Base-by-base conservation (phyloP, 2,113 vertebrate genomes). In the Lagopus muta region DNA sequence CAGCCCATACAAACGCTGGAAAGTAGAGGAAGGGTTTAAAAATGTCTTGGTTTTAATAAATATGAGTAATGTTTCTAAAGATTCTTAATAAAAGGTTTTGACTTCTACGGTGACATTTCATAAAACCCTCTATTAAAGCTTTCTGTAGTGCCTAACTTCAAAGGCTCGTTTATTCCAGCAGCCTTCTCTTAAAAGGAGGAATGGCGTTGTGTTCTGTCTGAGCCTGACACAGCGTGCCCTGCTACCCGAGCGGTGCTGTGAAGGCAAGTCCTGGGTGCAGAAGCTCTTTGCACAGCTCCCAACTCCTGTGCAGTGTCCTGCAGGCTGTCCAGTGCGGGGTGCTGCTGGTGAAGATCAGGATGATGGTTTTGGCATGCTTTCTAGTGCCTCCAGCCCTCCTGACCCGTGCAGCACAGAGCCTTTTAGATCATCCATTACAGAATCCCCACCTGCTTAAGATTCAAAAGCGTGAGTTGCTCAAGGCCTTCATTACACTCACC, bases 71-170 rank as follows among this genome's bases (percentile, higher is more conserved):
- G 42, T 32, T 45, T 18, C n/a, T 80, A 22, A 93, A 43, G 43
- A 58, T 80, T 60, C 48, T 21, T 48, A 92, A 85, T 78, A 43
- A 83, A 65, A 24, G 30, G 8, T 57, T 80, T 92, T 81, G 18
- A 20, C 50, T 89, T 91, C 11, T 13, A 32, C 14, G 52, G 80
- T 11, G 28, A 40, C 42, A 22, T 62, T 62, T 77, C 60, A 75
- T 88, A 60, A 96, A 86, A 38, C 30, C n/a, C 93, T 93, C 70
- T 62, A 95, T 69, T 93, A 57, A 94, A 91, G 82, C 85, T 89
- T 65, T 78, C 48, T 86, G 65, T 85, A 54, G 83, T 78, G 57
- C 38, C 21, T 30, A 16, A 86, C 91, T 94, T 94, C 92, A 97
- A 94, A 95, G 91, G 86, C 61, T 83, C 2, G 54, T 80, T 86